These are phyloP conservation scores for Auanema freiburgensis DNA, from an alignment of 2,888 invertebrate genomes.

Conservation along the genomic window DNA sequence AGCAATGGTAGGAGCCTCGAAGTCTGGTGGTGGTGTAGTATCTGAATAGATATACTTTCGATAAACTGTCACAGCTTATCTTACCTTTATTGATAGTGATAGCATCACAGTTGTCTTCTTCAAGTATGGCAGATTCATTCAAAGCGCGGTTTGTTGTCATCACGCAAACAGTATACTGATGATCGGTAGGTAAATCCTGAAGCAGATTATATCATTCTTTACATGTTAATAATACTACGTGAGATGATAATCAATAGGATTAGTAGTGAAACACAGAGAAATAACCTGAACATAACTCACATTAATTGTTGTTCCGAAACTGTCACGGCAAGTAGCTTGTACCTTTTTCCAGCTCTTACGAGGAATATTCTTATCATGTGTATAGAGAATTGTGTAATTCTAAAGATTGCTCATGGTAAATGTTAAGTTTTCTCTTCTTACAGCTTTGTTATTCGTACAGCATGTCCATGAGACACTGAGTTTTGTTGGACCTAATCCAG, in stretches of 20 bases:
- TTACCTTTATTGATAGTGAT: constrained; percentile 35
- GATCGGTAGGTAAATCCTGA: constrained; percentile 46
- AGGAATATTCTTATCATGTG: constrained; percentile 47
- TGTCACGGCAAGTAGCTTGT: constrained; percentile 49
- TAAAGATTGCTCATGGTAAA: constrained; percentile 23
- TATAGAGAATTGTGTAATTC: constrained; percentile 57
- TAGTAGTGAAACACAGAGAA: not conserved
- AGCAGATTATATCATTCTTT: not conserved
- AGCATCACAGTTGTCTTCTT: constrained; percentile 44
- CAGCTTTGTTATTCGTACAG: constrained; percentile 58
- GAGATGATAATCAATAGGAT: not conserved
- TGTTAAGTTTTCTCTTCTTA: constrained; percentile 15
- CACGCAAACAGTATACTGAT: constrained; percentile 56
- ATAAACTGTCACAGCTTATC: not conserved
- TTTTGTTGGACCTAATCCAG: constrained; percentile 49
- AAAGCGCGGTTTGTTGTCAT: constrained; percentile 28
- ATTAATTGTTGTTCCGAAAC: constrained; percentile 41
- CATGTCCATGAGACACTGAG: constrained; percentile 59
- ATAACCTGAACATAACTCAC: constrained; percentile 8
- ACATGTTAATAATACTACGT: not conserved
- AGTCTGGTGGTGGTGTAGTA: constrained; percentile 45
- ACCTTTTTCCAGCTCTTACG: constrained; percentile 47
- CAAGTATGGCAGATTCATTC: constrained; percentile 37
- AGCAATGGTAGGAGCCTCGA: constrained; percentile 24
- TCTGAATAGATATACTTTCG: constrained; percentile 29